Evolutionary conservation across 2,797 vertebrate genomes (phyloP), one percentile per base, ranked within the genome.

Genomic region (Enteromius mattozi): DNA sequence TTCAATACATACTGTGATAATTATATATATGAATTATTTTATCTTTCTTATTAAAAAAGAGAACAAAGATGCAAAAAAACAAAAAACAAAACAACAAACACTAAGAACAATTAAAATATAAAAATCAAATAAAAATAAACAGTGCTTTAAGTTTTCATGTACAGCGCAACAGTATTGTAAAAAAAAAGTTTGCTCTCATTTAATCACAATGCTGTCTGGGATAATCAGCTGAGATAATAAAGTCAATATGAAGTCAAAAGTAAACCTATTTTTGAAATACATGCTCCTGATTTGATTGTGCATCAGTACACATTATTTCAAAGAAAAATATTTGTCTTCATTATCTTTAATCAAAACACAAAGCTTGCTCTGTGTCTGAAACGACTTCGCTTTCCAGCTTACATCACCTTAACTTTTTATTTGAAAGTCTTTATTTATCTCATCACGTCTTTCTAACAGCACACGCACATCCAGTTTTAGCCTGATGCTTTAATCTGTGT

Each of bases 401-500:
- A 76, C 74, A 6, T 45, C 37, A 45, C 2, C 4, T 47, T 12
- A 19, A 27, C 40, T 47, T 47, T 24, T 65, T 65, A 45, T 63
- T 77, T 65, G 9, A 45, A 75, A 54, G 45, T 33, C 27, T 78
- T 65, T 63, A 17, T 74, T 82, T 59, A 61, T 81, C 49, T 84
- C 51, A 70, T 84, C 47, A 68, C 16, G 27, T 16, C 27, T 47
- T 37, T 27, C 30, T 47, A 78, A 81, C 47, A 24, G 68, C 61
- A 70, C 21, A 83, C 37, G 30, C 75, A 86, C 49, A 81, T 63
- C 42, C 61, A 47, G 45, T 69, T 45, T 63, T 47, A 72, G 30
- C 5, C 70, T 33, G 77, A 85, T 77, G 61, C 80, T 81, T 85
- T 87, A 87, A 88, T 85, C 87, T 86, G 81, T 76, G 83, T 88